Percentiles rank a stretch among this genome's conserved stretches.
Conservation (phyloP, 37 sponge, comb jelly and placozoan genomes). For the Halichondria panicea region DNA sequence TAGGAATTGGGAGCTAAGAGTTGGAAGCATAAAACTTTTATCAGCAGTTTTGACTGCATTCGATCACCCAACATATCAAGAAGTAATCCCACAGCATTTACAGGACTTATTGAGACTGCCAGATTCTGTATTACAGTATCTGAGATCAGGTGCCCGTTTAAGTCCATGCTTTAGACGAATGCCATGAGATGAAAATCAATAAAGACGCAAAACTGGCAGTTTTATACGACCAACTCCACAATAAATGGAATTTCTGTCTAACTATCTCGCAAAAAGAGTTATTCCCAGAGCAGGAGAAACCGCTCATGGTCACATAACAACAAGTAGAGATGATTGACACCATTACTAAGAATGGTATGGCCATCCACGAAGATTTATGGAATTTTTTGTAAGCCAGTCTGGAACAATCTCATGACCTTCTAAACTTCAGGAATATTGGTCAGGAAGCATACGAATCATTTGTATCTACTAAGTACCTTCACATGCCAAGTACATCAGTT, state of each 20-base stretch:
- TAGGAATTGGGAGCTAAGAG: constrained; percentile 10
- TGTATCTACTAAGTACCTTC: background rate
- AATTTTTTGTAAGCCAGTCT: constrained; percentile 19
- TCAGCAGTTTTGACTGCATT: constrained; percentile 19
- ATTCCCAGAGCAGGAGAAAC: background rate
- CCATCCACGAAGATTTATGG: background rate
- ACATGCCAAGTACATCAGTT: background rate
- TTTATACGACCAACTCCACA: constrained; percentile 1
- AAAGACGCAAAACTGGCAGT: constrained; percentile 24
- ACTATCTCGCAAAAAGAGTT: background rate
- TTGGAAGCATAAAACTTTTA: constrained; percentile 3
- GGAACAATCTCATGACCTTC: constrained; percentile 15
- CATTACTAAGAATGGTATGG: constrained; percentile 1
- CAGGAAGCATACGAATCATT: constrained; percentile 2
- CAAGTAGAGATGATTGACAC: background rate
- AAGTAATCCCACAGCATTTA: constrained; percentile 8
- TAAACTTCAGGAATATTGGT: background rate
- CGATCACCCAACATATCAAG: constrained; percentile 11
- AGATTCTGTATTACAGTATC: background rate
- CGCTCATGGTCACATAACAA: background rate
- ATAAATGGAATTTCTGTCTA: constrained; percentile 4
- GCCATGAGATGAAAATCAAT: constrained; percentile 39
- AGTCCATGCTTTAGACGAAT: constrained; percentile 14
- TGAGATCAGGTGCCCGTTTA: constrained; percentile 8
- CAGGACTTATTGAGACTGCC: constrained; percentile 4